phyloP scores from a whole-genome alignment of 2,797 vertebrate genomes.

The Sebastes jordani region DNA sequence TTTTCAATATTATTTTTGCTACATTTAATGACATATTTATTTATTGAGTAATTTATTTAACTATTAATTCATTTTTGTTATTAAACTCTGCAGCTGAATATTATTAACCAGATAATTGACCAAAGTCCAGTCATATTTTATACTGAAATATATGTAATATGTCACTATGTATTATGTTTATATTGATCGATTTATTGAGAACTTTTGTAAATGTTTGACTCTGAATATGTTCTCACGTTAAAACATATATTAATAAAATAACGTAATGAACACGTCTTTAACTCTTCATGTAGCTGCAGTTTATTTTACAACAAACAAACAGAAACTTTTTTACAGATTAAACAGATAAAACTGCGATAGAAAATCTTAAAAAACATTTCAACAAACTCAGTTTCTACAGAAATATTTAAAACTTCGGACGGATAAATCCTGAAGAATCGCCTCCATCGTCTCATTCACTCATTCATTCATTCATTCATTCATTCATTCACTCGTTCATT shows the following conservation, averaged over 20 bases:
- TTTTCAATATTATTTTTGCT: too few relatives aligned
- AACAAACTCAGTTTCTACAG: not conserved
- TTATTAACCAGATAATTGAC: too few relatives aligned
- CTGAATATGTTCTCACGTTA: too few relatives aligned
- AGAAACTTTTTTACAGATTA: not conserved
- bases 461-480: not conserved
- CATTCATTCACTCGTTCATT: not conserved
- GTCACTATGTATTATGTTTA: too few relatives aligned
- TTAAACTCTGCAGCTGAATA: too few relatives aligned
- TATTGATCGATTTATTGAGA: too few relatives aligned
- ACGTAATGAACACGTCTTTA: not conserved
- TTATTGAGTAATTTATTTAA: too few relatives aligned
- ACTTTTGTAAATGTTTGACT: too few relatives aligned
- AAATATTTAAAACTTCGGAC: not conserved
- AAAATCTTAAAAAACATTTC: constrained; percentile 24
- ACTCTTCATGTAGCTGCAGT: not conserved
- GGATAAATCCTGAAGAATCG: not conserved
- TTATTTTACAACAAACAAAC: constrained; percentile 2
- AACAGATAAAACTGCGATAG: constrained; percentile 5
- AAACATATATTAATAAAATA: not conserved
- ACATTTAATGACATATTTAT: too few relatives aligned
- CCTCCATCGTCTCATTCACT: not conserved
- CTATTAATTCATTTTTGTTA: too few relatives aligned
- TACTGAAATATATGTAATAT: too few relatives aligned
- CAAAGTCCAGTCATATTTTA: too few relatives aligned